A percentile compares a stretch with the other conserved stretches of the same genome.
Conservation (phyloP, 2,797 vertebrate species). For the Sebastes variabilis region DNA sequence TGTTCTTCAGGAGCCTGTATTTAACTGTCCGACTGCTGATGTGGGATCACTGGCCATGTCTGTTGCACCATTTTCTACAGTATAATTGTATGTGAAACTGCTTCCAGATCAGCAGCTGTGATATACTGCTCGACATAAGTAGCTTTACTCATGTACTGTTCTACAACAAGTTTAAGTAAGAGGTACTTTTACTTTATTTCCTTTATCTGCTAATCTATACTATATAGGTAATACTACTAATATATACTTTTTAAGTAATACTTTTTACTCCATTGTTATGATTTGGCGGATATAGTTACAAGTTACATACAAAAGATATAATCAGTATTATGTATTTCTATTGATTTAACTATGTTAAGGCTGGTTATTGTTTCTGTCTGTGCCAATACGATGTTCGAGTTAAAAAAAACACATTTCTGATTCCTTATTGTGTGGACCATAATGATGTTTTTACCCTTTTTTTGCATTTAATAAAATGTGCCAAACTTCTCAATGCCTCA, state of each 20-base stretch:
- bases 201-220: background rate
- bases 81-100: constrained; percentile 2
- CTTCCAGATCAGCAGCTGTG: constrained; percentile 6
- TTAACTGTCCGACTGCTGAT: constrained; percentile 18
- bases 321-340: background rate
- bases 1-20: constrained; percentile 33
- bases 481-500: too few relatives aligned
- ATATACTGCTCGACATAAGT: background rate
- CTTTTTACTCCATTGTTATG: background rate
- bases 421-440: background rate
- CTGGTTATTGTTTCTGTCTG: background rate
- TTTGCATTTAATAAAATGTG: background rate
- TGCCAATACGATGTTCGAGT: background rate
- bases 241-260: background rate
- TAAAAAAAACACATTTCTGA: background rate
- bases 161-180: background rate
- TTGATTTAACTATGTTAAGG: background rate
- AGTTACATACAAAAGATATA: background rate
- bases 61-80: constrained; percentile 11
- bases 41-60: constrained; percentile 17
- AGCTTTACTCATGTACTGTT: background rate
- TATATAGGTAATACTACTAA: background rate
- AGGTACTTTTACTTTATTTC: background rate
- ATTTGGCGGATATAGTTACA: background rate
- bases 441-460: background rate